These are phyloP conservation scores for Chionomys nivalis DNA, from an alignment of 2,113 vertebrate genomes.

Conservation along the genomic window DNA sequence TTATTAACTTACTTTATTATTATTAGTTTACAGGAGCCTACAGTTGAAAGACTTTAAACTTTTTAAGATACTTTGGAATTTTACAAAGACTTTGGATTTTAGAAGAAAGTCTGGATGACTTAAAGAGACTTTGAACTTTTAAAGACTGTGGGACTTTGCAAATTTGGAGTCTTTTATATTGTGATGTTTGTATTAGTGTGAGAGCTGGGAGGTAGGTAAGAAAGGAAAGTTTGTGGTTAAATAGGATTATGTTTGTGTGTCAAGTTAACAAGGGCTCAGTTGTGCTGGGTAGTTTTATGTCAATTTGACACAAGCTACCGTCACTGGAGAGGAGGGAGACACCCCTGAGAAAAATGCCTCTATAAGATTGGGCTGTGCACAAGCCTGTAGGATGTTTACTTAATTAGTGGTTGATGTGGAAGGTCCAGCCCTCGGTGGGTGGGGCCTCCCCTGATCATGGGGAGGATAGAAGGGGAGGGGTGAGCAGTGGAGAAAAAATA, in stretches of 20 bases:
- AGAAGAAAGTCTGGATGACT: neutral
- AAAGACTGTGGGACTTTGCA: neutral
- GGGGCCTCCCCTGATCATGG: too few species aligned
- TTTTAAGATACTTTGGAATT: neutral
- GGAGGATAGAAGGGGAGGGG: too few species aligned
- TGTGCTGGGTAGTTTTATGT: neutral
- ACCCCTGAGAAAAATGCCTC: neutral
- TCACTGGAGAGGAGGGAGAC: neutral
- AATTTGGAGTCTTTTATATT: neutral
- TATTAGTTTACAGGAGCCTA: neutral
- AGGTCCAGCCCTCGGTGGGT: neutral
- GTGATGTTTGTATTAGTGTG: neutral
- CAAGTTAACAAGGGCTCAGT: neutral
- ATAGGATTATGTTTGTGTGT: neutral
- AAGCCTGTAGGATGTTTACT: neutral
- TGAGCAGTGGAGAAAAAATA: too few species aligned
- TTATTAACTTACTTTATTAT: neutral
- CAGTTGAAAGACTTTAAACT: neutral
- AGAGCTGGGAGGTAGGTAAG: too few species aligned
- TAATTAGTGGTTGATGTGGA: neutral
- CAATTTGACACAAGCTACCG: neutral
- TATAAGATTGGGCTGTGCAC: neutral
- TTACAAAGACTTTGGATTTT: neutral
- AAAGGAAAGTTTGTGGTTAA: neutral
- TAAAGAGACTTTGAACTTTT: neutral